Conservation (phyloP, 2,888 invertebrate species). For the Campopleginae sp. region DNA sequence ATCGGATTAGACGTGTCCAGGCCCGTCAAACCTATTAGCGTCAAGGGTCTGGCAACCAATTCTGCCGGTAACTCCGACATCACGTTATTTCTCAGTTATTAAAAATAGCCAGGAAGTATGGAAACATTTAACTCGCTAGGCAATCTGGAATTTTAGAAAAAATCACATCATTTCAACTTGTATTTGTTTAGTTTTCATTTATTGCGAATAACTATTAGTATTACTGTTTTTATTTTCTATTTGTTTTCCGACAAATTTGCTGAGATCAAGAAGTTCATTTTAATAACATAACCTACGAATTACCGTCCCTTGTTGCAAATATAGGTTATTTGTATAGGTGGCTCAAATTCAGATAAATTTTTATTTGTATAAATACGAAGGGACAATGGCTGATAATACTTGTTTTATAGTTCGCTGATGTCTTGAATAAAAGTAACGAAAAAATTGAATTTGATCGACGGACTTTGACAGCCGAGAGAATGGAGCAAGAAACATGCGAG, state of each 20-base stretch:
- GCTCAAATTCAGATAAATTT: neutral
- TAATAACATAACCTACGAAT: conserved; percentile 2
- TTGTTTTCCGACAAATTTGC: neutral
- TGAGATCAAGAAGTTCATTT: neutral
- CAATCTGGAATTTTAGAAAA: neutral
- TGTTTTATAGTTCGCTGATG: neutral
- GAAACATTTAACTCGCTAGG: neutral
- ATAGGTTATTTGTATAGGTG: neutral
- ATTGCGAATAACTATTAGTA: neutral
- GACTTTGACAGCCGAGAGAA: neutral
- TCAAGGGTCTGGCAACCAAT: conserved; percentile 92
- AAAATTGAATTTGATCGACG: neutral
- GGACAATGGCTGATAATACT: neutral
- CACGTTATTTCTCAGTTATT: conserved; percentile 2
- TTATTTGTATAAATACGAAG: neutral
- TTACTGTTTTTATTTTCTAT: neutral
- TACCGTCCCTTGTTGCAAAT: neutral
- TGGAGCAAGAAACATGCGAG: neutral
- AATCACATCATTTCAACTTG: neutral
- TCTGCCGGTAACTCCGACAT: conserved; percentile 91
- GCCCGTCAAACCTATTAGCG: conserved; percentile 95
- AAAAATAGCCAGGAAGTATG: neutral
- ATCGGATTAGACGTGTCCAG: conserved; percentile 94
- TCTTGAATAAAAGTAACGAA: neutral
- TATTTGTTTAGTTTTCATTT: neutral